Base-by-base conservation (phyloP, 2,113 vertebrate species). In the Junco hyemalis region DNA sequence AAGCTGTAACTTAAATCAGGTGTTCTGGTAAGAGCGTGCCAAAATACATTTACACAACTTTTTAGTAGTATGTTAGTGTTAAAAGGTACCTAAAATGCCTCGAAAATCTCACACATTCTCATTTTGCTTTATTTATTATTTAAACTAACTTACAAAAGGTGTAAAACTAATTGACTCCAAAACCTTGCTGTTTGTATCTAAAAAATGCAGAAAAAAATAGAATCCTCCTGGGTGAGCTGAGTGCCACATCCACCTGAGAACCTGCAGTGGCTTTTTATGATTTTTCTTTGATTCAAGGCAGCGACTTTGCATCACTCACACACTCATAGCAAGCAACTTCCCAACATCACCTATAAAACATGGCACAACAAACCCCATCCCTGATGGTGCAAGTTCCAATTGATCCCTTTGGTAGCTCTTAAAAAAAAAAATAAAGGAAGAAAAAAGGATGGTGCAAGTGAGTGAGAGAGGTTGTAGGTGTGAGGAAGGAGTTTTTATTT, bases 381-480 rank as follows among this genome's bases (percentile, higher is more conserved):
- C 74, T n/a, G 45, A n/a, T 14, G 65, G 69, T 17, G 22, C n/a
- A 84, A 63, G 60, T 91, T 96, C 94, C 97, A 96, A 97, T 96
- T 93, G 97, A 94, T 93, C 94, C 79, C 83, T 96, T 64, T 72
- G 69, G 69, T 82, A 71, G 17, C 59, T 48, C 64, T 40, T 31
- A 25, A 44, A 86, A 40, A 88, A 33, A 33, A 7, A 20, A 36
- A 42, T 36, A 31, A 54, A 31, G 17, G 29, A 54, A 53, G 7
- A 26, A n/a, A n/a, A 21, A 20, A n/a, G 22, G 33, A 81, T 3
- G 35, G 40, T 47, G 51, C 1, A 38, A 42, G 57, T 35, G 26
- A 70, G 14, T 1, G 45, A 54, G 48, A 51, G 60, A 16, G 61
- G 81, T 10, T 45, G 56, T 14, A 82, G 70, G 73, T 31, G 31